phyloP scores from a whole-genome alignment of 2,888 invertebrate species.

The Nasonovia ribisnigri region DNA sequence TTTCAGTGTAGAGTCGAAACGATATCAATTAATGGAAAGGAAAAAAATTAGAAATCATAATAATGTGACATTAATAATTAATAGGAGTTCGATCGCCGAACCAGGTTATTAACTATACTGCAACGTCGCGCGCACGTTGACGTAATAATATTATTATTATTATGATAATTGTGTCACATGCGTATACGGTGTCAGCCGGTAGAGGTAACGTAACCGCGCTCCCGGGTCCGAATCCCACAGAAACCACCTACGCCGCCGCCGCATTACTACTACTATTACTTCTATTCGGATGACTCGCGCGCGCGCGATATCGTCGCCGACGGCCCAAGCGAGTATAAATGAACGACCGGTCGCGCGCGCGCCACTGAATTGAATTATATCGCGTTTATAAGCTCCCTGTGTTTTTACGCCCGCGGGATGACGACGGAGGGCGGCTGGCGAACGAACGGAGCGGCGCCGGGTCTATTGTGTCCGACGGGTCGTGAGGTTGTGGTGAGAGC shows the following conservation, averaged over 20 bases:
- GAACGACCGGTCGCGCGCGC: conserved; percentile 54
- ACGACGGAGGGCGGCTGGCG: not conserved
- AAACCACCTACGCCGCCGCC: conserved; percentile 59
- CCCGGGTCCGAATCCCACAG: conserved; percentile 48
- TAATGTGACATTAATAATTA: not conserved
- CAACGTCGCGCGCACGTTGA: not conserved
- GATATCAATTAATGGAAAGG: not conserved
- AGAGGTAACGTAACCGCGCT: conserved; percentile 40
- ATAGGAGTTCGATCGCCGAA: not conserved
- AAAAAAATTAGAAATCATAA: not conserved
- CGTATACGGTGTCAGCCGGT: not conserved
- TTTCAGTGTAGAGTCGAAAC: not conserved
- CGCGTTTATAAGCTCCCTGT: conserved; percentile 60
- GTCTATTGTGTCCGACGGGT: conserved; percentile 49
- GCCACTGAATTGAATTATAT: conserved; percentile 55
- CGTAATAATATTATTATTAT: conserved; percentile 32
- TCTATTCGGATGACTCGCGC: conserved; percentile 60
- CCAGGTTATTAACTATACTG: not conserved
- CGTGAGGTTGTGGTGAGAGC: not conserved
- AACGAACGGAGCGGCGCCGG: conserved; percentile 2
- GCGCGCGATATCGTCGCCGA: conserved; percentile 30
- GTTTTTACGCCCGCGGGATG: conserved; percentile 46
- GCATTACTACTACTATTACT: conserved; percentile 36
- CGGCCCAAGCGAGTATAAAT: conserved; percentile 37
- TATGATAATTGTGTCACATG: conserved; percentile 41